Evolutionary conservation across 2,797 vertebrate genomes (phyloP).

Genomic region (Dromococcyx pavoninus): DNA sequence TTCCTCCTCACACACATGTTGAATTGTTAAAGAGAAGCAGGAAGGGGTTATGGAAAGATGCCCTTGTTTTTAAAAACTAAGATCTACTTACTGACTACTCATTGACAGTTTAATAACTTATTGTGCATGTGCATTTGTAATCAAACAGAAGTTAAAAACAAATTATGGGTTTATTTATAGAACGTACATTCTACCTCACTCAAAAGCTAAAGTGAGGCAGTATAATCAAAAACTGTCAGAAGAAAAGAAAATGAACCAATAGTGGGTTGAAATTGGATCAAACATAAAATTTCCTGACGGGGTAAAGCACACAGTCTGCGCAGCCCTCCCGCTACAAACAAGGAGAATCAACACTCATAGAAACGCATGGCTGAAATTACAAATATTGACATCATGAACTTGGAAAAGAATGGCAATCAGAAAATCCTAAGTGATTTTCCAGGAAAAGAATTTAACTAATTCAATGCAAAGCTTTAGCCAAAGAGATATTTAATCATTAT

Average conservation of each 20-base stretch:
- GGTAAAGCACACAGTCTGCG: not conserved
- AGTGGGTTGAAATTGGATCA: accelerated
- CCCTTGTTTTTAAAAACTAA: not conserved
- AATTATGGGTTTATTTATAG: not conserved
- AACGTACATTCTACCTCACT: not conserved
- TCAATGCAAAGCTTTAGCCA: not conserved
- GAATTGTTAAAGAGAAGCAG: not conserved
- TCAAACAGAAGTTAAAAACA: not conserved
- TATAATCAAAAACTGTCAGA: not conserved
- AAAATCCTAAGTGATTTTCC: not conserved
- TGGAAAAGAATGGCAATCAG: not conserved
- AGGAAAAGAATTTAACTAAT: not conserved
- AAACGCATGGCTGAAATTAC: not conserved
- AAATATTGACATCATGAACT: not conserved
- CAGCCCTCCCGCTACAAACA: not conserved
- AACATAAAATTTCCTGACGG: accelerated
- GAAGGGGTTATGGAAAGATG: not conserved
- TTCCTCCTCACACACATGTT: not conserved
- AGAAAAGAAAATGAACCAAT: not conserved
- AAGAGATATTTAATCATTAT: not conserved
- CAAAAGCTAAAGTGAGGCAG: not conserved
- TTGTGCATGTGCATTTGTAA: not conserved
- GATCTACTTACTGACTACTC: not conserved
- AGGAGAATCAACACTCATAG: not conserved
- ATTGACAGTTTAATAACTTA: not conserved